phyloP scores from a whole-genome alignment of 2,888 invertebrate genomes.

The Acrobasis consociella region DNA sequence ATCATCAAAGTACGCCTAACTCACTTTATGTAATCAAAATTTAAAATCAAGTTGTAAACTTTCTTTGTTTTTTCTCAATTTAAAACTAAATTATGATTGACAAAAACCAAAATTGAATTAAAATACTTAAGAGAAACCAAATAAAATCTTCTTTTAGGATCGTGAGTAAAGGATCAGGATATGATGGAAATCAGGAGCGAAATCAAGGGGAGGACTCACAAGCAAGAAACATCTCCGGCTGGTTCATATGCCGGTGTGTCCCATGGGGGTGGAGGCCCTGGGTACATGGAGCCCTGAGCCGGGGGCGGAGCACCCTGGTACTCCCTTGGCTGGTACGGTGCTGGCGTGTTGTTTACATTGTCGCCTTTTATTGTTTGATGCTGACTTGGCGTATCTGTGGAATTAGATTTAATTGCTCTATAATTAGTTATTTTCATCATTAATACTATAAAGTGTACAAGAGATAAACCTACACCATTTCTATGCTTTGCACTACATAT shows the following conservation, averaged over 20 bases:
- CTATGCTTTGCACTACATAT: too few relatives aligned
- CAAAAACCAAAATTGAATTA: background rate
- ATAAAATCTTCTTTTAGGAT: slow-evolving; percentile 16
- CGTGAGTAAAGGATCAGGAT: slow-evolving; percentile 30
- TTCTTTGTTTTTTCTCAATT: background rate
- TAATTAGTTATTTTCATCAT: slow-evolving; percentile 20
- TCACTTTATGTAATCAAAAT: background rate
- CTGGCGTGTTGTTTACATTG: slow-evolving; percentile 81
- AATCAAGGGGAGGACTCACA: slow-evolving; percentile 78
- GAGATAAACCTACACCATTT: background rate
- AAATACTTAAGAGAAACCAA: background rate
- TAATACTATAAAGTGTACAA: background rate
- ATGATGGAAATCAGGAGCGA: slow-evolving; percentile 50
- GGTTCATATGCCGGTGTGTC: slow-evolving; percentile 76
- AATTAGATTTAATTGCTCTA: slow-evolving; percentile 43
- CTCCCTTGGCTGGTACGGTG: slow-evolving; percentile 70
- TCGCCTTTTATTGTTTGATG: slow-evolving; percentile 74
- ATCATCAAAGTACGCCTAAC: too few relatives aligned
- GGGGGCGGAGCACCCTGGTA: slow-evolving; percentile 60
- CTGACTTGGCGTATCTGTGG: slow-evolving; percentile 75
- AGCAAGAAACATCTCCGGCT: slow-evolving; percentile 78
- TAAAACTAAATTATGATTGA: background rate
- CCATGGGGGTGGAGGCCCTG: slow-evolving; percentile 63
- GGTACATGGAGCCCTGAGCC: slow-evolving; percentile 64
- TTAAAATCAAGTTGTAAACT: background rate